A percentile compares a stretch with the other conserved stretches of the same genome.
Evolutionary conservation across 2,113 vertebrate species (phyloP).

Genomic region (Malurus alboscapulatus): DNA sequence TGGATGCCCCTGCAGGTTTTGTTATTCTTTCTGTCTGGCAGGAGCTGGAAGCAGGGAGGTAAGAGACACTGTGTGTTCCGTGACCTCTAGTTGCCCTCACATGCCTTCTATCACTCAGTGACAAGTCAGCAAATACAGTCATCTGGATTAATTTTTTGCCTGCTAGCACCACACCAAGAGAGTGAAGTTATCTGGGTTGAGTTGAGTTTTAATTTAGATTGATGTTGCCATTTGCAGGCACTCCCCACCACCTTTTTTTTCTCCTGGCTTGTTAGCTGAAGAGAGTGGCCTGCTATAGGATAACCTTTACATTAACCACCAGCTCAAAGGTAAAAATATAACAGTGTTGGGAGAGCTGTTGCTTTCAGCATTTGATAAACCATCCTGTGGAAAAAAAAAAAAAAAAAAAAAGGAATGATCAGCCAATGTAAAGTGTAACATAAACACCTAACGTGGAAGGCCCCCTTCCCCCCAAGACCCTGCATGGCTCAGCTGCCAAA

Average conservation of each 20-base stretch:
- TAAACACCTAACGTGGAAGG: not conserved
- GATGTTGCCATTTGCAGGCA: not conserved
- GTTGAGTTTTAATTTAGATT: slow-evolving; percentile 16
- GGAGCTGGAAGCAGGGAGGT: slow-evolving; percentile 12
- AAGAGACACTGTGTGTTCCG: not conserved
- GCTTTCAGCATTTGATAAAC: not conserved
- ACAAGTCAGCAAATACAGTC: slow-evolving; percentile 14
- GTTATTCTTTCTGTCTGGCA: not conserved
- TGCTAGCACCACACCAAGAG: not conserved
- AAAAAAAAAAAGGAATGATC: not conserved
- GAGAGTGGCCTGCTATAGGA: not conserved
- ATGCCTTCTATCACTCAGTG: slow-evolving; percentile 33
- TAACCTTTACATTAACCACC: not conserved
- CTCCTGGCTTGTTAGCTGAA: not conserved
- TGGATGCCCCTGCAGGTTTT: not conserved
- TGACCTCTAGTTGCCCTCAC: slow-evolving; percentile 39
- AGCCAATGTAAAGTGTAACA: not conserved
- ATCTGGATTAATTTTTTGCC: slow-evolving; percentile 22
- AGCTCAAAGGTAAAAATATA: not conserved
- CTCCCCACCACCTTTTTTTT: not conserved
- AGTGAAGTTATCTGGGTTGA: not conserved
- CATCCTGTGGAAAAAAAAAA: not conserved
- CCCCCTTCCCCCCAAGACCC: not conserved
- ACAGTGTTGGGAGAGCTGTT: not conserved
- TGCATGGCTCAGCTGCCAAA: not conserved